phyloP scores from a whole-genome alignment of 2,888 invertebrate genomes.

The Camptogramma bilineatum region DNA sequence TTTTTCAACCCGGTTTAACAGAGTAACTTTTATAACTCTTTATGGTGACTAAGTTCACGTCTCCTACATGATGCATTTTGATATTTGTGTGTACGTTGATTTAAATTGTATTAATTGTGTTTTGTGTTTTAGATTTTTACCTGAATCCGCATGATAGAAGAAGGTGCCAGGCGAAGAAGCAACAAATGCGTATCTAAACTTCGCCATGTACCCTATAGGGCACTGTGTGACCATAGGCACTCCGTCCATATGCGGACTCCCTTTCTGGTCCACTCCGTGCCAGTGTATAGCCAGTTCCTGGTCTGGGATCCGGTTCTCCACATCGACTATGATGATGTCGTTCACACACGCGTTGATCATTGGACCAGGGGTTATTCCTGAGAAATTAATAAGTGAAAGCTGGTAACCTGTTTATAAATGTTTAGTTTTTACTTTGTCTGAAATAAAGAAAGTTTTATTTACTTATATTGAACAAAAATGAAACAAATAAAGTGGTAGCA shows the following conservation, averaged over 20 bases:
- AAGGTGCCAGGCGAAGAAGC: constrained; percentile 89
- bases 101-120: too few species aligned
- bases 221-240: constrained; percentile 92
- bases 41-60: too few species aligned
- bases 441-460: too few species aligned
- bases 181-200: constrained; percentile 89
- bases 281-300: constrained; percentile 90
- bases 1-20: too few species aligned
- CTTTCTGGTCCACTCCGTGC: constrained; percentile 88
- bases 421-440: too few species aligned
- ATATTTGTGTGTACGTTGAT: too few species aligned
- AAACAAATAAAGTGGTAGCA: too few species aligned
- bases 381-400: too few species aligned
- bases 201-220: constrained; percentile 88
- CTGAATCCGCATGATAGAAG: constrained; percentile 89
- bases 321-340: constrained; percentile 90
- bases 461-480: too few species aligned
- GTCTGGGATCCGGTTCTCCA: constrained; percentile 88
- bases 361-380: constrained; percentile 75
- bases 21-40: too few species aligned
- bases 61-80: too few species aligned
- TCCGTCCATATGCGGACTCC: constrained; percentile 91
- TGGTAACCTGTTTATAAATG: too few species aligned
- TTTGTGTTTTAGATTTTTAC: constrained; percentile 64
- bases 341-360: constrained; percentile 88